Conservation (phyloP, 2,113 vertebrate genomes). For the Tauraco erythrolophus region DNA sequence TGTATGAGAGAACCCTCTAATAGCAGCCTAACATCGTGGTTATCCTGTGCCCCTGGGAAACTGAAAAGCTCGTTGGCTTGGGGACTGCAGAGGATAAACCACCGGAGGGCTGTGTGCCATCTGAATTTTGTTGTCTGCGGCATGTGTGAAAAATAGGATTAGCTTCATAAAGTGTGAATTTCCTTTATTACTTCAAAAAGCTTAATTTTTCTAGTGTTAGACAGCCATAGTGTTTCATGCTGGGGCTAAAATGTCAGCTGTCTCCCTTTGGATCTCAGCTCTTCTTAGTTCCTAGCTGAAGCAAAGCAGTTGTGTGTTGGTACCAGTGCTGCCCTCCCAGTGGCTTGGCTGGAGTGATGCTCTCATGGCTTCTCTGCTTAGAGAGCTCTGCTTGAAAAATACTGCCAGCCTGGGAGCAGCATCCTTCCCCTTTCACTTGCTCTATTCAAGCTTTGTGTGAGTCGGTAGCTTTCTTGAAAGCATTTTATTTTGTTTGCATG, state of each 20-base stretch:
- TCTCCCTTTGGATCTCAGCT: constrained; percentile 1
- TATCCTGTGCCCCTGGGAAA: not conserved
- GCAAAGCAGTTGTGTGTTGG: not conserved
- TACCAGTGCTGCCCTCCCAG: not conserved
- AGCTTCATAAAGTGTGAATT: not conserved
- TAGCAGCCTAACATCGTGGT: not conserved
- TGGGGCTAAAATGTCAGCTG: not conserved
- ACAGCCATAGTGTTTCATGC: not conserved
- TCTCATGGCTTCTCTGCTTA: not conserved
- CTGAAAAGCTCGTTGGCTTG: not conserved
- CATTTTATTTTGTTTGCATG: constrained; percentile 20
- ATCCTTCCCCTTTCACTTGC: not conserved
- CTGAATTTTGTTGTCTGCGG: not conserved
- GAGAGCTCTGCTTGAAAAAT: constrained; percentile 22
- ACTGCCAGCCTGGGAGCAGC: constrained; percentile 11
- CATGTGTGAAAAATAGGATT: not conserved
- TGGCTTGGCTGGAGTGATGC: not conserved
- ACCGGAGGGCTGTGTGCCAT: not conserved
- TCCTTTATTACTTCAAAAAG: not conserved
- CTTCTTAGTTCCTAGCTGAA: not conserved
- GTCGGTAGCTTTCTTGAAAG: constrained; percentile 5
- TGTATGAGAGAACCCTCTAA: not conserved
- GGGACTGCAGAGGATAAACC: not conserved
- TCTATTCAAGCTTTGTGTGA: not conserved
- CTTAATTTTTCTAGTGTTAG: not conserved